Base-by-base conservation (phyloP, 2,797 vertebrate genomes). In the Gymnocypris eckloni region DNA sequence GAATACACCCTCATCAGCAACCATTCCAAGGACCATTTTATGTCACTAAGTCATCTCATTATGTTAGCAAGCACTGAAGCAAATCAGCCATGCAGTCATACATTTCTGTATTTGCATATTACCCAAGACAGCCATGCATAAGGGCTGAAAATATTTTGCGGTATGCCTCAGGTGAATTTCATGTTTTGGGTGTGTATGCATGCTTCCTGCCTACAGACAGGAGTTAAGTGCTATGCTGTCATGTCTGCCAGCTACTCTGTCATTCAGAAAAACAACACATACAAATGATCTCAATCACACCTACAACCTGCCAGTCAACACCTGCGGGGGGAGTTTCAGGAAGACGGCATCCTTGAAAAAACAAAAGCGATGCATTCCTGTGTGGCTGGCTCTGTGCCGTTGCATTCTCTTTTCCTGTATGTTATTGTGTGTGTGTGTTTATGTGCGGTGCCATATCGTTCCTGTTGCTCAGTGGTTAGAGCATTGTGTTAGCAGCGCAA, bases 271-370 rank as follows among this genome's bases (percentile, higher is more conserved):
- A 81, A 87, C 77, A 85, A 80, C 59, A 90, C 73, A 82, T 61
- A 89, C 90, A 91, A 90, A 90, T 87, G 87, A 91, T 87, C 86
- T 90, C 89, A 90, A 91, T 92, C 87, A 89, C 89, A 90, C 87
- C 72, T 86, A 88, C 86, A 84, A 86, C 70, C 39, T 77, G 81
- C 93, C 91, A 88, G 82, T 93, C 93, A 92, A 88, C 92, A 92
- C 89, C 91, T 92, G 88, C 66, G 67, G 80, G 88, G 87, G 88
- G 87, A 88, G 89, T 83, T 77, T 88, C 86, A 90, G 90, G 91
- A 93, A 92, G 87, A 80, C 43, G 56, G 84, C 88, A 90, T 89
- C 91, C 76, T 88, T 79, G 18, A 82, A 48, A 66, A 79, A 45
- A 22, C 43, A 37, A 82, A 22, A 75, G 15, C 16, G 43, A 43